A percentile compares a stretch with the other conserved stretches of the same genome.
Conservation (phyloP, 2,113 vertebrate species). For the Cyprinus carpio region DNA sequence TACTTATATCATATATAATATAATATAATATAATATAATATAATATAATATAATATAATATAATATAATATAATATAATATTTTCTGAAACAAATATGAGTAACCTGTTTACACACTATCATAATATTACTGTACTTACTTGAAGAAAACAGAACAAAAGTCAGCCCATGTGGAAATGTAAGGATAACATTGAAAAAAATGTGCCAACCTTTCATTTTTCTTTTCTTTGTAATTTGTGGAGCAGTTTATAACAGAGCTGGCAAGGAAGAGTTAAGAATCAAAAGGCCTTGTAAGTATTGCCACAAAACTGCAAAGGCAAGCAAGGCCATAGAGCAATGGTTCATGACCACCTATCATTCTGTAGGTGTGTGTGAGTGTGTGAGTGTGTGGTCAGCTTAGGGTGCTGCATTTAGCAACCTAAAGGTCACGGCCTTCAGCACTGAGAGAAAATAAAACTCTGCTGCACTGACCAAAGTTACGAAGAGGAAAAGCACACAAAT, state of each 20-base stretch:
- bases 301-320: conserved; percentile 74
- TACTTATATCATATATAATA: background rate
- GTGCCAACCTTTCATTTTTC: conserved; percentile 23
- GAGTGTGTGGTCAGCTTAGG: conserved; percentile 55
- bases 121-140: conserved; percentile 44
- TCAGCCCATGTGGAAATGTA: conserved; percentile 1
- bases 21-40: conserved; percentile 1
- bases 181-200: conserved; percentile 26
- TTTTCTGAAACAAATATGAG: background rate
- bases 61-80: background rate
- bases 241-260: conserved; percentile 44
- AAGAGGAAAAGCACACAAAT: conserved; percentile 25
- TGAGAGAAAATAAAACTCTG: conserved; percentile 45
- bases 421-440: conserved; percentile 47
- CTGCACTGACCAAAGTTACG: conserved; percentile 17
- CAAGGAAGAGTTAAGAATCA: conserved; percentile 60
- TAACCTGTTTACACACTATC: background rate
- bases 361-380: background rate
- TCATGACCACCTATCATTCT: conserved; percentile 65
- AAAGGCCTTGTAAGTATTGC: conserved; percentile 72
- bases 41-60: background rate
- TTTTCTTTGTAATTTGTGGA: conserved; percentile 31
- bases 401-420: conserved; percentile 44
- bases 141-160: conserved; percentile 29
- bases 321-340: conserved; percentile 66